Evolutionary conservation across 1,140 invertebrate species (phyloP), one percentile per base, ranked within the genome.

Genomic region (Drosophila repletoides): DNA sequence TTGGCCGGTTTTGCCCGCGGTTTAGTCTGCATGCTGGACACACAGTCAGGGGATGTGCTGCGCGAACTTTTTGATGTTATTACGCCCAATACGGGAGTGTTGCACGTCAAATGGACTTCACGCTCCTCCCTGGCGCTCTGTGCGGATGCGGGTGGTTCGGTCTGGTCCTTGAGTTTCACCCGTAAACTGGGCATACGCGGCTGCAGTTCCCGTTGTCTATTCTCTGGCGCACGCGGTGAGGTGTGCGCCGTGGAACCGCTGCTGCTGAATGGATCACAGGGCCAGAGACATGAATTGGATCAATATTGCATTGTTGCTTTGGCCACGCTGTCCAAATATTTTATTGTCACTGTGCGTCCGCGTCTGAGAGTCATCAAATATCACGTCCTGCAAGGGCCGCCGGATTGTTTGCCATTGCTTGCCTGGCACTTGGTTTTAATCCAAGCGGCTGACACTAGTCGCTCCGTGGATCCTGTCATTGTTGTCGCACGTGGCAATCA

Each of bases 131-230:
- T 97, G 43, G 96, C 96, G 3, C 91, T 99, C 9, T 96, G 97
- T 41, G 95, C 96, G 14, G 98, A 99, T 90, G 98, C 96, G 59
- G 97, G 98, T 9, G 98, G 98, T 1, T 98, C 97, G n/a, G 98
- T 99, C 2, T 99, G 98, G 93, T 95, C 99, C 76, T 92, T 99
- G 7, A 95, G 94, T 79, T 98, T 99, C 79, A 97, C 96, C 70
- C 92, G 97, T 53, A 94, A 96, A 4, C 93, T 99, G 81, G 97
- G 97, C 2, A 95, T 98, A 2, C 92, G 97, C 48, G 95, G 95
- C 5, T 97, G 95, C 89, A 95, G 96, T 66, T 96, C 96, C 0
- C 95, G 95, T 67, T 98, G 97, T 90, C 90, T 98, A 10, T 98
- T 98, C 90, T 98, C 96, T 46, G 97, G 97, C 31, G 98, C 97